Percentiles rank a stretch among this genome's conserved stretches.
phyloP scores from a whole-genome alignment of 2,888 invertebrate genomes.

The Luperina testacea region DNA sequence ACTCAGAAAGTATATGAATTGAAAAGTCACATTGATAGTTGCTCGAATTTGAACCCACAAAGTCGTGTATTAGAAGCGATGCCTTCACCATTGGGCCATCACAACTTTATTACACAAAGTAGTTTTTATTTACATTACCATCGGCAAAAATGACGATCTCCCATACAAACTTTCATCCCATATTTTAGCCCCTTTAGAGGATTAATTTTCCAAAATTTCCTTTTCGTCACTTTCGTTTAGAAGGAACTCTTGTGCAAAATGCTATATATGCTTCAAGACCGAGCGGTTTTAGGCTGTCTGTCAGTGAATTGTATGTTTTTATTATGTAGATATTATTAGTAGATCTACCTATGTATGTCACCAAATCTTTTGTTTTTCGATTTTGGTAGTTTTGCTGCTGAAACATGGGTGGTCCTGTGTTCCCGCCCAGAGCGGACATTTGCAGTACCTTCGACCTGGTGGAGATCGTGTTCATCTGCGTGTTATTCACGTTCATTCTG shows the following conservation, averaged over 20 bases:
- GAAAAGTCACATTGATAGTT: not conserved
- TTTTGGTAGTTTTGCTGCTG: not conserved
- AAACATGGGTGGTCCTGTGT: constrained; percentile 16
- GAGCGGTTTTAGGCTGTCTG: not conserved
- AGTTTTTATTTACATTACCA: not conserved
- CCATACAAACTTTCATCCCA: not conserved
- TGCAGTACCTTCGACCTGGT: constrained; percentile 75
- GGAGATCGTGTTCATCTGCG: constrained; percentile 79
- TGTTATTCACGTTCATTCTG: constrained; percentile 78
- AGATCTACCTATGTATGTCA: not conserved
- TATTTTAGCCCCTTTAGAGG: not conserved
- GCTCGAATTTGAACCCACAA: not conserved
- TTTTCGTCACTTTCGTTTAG: not conserved
- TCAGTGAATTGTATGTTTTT: not conserved
- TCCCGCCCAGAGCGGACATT: constrained; percentile 46
- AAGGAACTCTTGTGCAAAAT: not conserved
- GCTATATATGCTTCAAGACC: too few relatives aligned
- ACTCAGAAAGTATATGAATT: not conserved
- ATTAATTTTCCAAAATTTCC: not conserved
- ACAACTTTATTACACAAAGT: not conserved
- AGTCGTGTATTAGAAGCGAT: not conserved
- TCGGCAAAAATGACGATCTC: not conserved
- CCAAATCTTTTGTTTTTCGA: not conserved
- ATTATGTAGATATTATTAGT: not conserved
- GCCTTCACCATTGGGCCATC: not conserved